phyloP scores from a whole-genome alignment of 2,888 invertebrate species.

The Mylabris sibirica region DNA sequence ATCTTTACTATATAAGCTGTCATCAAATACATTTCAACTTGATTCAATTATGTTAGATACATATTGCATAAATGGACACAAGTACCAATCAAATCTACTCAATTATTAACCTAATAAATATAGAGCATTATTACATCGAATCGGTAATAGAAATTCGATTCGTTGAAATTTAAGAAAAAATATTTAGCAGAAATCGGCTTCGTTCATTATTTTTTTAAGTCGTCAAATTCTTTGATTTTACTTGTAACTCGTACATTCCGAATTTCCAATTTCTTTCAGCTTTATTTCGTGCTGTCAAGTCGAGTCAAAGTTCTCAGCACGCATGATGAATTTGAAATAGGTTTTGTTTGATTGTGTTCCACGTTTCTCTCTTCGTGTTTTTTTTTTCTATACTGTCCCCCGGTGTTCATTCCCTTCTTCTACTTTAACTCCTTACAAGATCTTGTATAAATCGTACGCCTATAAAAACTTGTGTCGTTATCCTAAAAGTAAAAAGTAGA shows the following conservation, averaged over 20 bases:
- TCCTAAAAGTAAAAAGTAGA: background rate
- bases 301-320: slow-evolving; percentile 45
- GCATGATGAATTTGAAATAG: slow-evolving; percentile 48
- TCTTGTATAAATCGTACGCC: slow-evolving; percentile 13
- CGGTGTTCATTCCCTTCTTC: background rate
- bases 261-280: slow-evolving; percentile 46
- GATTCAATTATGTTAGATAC: slow-evolving; percentile 7
- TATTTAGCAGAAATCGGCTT: slow-evolving; percentile 36
- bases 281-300: slow-evolving; percentile 47
- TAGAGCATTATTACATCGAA: background rate
- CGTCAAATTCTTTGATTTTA: slow-evolving; percentile 37
- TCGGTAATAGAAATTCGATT: slow-evolving; percentile 30
- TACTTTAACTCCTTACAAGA: slow-evolving; percentile 1
- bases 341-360: slow-evolving; percentile 39
- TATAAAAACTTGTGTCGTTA: slow-evolving; percentile 24
- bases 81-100: background rate
- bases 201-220: slow-evolving; percentile 40
- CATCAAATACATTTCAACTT: slow-evolving; percentile 18
- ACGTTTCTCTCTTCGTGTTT: background rate
- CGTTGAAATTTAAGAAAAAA: slow-evolving; percentile 15
- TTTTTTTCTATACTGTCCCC: background rate
- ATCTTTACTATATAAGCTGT: slow-evolving; percentile 21
- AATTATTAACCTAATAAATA: background rate
- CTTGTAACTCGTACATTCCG: slow-evolving; percentile 42
- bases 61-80: slow-evolving; percentile 1